Percentiles rank a stretch among this genome's conserved stretches.
These are phyloP conservation scores for Lycophotia porphyrea DNA, from an alignment of 2,888 invertebrate genomes.

Conservation along the genomic window DNA sequence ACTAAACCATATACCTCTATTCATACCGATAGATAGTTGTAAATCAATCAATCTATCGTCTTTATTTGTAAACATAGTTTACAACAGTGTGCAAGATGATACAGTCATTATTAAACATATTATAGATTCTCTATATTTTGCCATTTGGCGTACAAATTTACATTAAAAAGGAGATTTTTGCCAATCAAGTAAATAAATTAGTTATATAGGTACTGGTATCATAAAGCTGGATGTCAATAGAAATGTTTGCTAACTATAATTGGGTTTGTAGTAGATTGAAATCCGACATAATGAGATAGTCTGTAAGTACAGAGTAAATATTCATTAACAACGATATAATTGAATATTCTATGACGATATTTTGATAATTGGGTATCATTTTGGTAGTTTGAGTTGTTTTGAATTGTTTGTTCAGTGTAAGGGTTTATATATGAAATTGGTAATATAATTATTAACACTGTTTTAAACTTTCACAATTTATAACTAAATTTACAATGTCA, in stretches of 20 bases:
- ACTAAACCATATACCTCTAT: conserved; percentile 27
- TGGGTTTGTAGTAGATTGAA: conserved; percentile 57
- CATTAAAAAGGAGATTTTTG: too few species aligned
- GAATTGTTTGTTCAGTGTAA: background rate
- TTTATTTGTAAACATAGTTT: too few species aligned
- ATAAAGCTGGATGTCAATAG: too few species aligned
- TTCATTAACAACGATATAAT: conserved; percentile 51
- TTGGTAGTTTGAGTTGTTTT: conserved; percentile 4
- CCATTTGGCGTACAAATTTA: too few species aligned
- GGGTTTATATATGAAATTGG: background rate
- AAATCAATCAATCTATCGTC: too few species aligned
- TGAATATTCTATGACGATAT: conserved; percentile 41
- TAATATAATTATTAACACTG: background rate
- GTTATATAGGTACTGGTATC: too few species aligned
- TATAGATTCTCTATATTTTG: too few species aligned
- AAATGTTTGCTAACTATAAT: conserved; percentile 69
- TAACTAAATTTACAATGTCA: too few species aligned
- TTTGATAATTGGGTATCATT: conserved; percentile 33
- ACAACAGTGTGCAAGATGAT: too few species aligned
- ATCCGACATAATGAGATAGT: conserved; percentile 57
- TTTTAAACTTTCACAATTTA: too few species aligned
- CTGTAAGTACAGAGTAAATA: conserved; percentile 54
- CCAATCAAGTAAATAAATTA: too few species aligned
- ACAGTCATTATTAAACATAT: too few species aligned
- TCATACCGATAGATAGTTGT: conserved; percentile 36